phyloP scores from a whole-genome alignment of 2,888 invertebrate species.

The Camponotus fellah region DNA sequence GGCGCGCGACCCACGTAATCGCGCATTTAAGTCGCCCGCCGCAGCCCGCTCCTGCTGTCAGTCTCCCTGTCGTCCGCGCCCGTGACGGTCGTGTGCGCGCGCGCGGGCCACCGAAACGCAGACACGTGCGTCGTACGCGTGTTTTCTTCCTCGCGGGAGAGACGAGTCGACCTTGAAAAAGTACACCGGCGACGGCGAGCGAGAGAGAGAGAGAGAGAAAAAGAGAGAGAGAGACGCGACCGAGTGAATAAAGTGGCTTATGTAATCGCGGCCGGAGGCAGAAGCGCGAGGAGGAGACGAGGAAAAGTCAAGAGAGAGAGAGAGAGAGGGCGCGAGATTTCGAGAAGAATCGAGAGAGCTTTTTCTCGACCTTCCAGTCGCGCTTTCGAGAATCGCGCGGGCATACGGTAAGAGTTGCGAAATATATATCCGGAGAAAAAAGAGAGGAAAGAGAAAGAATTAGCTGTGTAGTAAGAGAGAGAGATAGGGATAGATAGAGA shows the following conservation, averaged over 20 bases:
- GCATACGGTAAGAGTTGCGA: not conserved
- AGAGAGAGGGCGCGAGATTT: conserved; percentile 2
- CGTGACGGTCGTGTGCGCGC: not conserved
- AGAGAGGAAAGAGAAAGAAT: conserved; percentile 27
- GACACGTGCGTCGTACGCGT: conserved; percentile 16
- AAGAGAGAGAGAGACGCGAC: conserved; percentile 13
- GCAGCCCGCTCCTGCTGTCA: conserved; percentile 68
- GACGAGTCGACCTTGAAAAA: conserved; percentile 30
- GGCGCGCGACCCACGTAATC: conserved; percentile 72
- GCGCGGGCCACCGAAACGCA: not conserved
- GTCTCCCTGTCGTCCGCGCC: conserved; percentile 63
- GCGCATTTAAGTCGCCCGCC: conserved; percentile 73
- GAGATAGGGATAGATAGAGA: not conserved
- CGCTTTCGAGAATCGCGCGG: not conserved
- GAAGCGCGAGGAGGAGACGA: conserved; percentile 35
- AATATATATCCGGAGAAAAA: conserved; percentile 28
- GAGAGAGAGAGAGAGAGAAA: conserved; percentile 6
- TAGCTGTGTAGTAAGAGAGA: not conserved
- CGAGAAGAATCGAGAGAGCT: conserved; percentile 46
- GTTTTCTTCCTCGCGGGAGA: not conserved
- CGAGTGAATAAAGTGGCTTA: conserved; percentile 25
- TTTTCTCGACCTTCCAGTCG: conserved; percentile 41
- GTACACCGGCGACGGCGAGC: conserved; percentile 26
- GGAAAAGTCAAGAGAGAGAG: conserved; percentile 21
- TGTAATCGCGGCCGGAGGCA: conserved; percentile 40